These are phyloP conservation scores for Phyllotis vaccarum DNA, from an alignment of 2,797 vertebrate genomes.

Conservation along the genomic window DNA sequence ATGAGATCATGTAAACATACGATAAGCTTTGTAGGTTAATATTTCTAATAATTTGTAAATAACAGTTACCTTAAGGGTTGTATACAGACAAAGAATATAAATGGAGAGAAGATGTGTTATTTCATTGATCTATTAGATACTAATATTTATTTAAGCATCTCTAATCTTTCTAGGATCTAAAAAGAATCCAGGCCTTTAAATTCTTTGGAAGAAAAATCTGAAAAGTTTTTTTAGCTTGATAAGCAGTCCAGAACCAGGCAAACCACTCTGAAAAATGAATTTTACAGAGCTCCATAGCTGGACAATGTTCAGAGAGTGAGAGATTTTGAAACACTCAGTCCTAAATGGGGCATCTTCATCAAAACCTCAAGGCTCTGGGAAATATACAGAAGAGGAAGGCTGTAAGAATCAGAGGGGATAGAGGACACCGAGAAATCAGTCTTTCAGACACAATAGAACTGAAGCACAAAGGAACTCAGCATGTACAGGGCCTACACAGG, in stretches of 20 bases:
- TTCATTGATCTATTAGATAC: constrained; percentile 53
- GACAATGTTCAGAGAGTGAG: background rate
- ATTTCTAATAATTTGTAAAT: constrained; percentile 56
- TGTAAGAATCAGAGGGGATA: background rate
- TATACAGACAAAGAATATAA: background rate
- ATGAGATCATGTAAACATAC: constrained; percentile 23
- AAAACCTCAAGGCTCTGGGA: background rate
- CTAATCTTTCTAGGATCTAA: constrained; percentile 46
- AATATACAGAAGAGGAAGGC: background rate
- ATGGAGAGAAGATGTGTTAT: constrained; percentile 39
- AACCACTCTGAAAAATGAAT: background rate
- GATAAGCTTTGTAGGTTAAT: background rate
- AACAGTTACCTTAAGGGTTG: constrained; percentile 29
- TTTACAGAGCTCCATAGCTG: background rate
- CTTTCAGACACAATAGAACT: background rate
- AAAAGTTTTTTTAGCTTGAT: constrained; percentile 15
- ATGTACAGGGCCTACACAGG: background rate
- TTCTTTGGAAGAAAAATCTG: constrained; percentile 46
- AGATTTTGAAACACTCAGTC: background rate
- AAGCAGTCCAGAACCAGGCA: constrained; percentile 44
- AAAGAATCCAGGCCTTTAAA: constrained; percentile 38
- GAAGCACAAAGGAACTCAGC: background rate
- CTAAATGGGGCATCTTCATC: background rate
- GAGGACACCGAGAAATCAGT: background rate
- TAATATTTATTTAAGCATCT: constrained; percentile 60